Conservation (phyloP, 2,113 vertebrate genomes). For the Thalassarche chlororhynchos region DNA sequence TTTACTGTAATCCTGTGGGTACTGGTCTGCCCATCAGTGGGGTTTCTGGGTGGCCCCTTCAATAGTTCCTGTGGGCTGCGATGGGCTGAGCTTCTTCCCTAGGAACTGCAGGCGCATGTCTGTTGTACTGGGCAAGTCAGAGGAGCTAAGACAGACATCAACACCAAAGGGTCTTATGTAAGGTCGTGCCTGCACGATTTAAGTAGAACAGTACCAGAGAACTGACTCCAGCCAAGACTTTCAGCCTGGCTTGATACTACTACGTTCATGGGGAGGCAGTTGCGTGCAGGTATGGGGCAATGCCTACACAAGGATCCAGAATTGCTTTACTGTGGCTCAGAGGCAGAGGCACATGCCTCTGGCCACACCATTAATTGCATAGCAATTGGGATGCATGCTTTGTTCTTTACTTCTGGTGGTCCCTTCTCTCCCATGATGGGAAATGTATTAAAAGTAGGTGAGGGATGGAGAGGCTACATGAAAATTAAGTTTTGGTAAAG, state of each 20-base stretch:
- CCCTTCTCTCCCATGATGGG: not conserved
- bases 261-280: not conserved
- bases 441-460: not conserved
- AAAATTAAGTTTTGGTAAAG: not conserved
- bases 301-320: not conserved
- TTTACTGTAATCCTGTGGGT: not conserved
- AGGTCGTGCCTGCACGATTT: not conserved
- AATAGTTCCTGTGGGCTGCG: not conserved
- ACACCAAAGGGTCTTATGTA: not conserved
- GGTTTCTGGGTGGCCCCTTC: not conserved
- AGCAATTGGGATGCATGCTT: not conserved
- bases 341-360: not conserved
- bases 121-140: not conserved
- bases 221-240: not conserved
- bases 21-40: not conserved
- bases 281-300: not conserved
- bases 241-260: not conserved
- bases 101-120: not conserved
- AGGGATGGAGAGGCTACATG: not conserved
- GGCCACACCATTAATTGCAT: fast-evolving
- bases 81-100: not conserved
- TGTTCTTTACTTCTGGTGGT: not conserved
- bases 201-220: not conserved
- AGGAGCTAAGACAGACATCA: not conserved
- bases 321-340: not conserved